Percentiles rank a stretch among this genome's conserved stretches.
Evolutionary conservation across 2,888 invertebrate genomes (phyloP).

Genomic region (Gryllus longicercus): DNA sequence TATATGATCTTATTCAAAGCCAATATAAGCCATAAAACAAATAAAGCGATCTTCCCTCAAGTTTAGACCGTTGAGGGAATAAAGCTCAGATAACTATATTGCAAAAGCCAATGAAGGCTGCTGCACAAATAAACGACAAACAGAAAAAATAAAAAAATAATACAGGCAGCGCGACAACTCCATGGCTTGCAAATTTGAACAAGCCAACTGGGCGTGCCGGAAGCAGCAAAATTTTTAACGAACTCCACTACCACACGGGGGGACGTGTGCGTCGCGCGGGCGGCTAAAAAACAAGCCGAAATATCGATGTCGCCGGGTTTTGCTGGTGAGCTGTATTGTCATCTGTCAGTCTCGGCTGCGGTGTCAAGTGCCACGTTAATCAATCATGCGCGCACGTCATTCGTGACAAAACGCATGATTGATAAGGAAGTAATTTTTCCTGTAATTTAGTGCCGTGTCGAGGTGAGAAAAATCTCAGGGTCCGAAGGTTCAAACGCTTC

Average conservation of each 20-base stretch:
- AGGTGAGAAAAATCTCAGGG: background rate
- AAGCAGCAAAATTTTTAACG: background rate
- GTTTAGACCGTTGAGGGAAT: no score
- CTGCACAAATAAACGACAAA: no score
- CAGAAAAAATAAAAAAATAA: no score
- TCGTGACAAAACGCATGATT: slow-evolving; percentile 3
- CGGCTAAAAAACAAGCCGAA: slow-evolving; percentile 3
- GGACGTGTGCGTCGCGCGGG: background rate
- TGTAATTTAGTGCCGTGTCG: slow-evolving; percentile 1
- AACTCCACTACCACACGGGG: background rate
- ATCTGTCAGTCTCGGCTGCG: slow-evolving; percentile 9
- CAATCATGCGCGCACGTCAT: background rate
- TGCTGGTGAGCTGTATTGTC: slow-evolving; percentile 6
- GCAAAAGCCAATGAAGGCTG: no score
- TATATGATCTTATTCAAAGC: no score
- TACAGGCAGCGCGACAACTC: no score
- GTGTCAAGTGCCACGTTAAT: slow-evolving; percentile 6
- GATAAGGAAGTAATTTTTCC: slow-evolving; percentile 17
- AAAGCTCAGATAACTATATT: no score
- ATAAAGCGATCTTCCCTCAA: no score
- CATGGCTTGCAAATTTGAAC: no score
- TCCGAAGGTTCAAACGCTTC: no score
- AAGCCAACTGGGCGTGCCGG: background rate
- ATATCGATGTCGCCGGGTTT: background rate
- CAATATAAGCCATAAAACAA: no score